Base-by-base conservation (phyloP, 2,113 vertebrate genomes). In the Heterotilapia buettikoferi region DNA sequence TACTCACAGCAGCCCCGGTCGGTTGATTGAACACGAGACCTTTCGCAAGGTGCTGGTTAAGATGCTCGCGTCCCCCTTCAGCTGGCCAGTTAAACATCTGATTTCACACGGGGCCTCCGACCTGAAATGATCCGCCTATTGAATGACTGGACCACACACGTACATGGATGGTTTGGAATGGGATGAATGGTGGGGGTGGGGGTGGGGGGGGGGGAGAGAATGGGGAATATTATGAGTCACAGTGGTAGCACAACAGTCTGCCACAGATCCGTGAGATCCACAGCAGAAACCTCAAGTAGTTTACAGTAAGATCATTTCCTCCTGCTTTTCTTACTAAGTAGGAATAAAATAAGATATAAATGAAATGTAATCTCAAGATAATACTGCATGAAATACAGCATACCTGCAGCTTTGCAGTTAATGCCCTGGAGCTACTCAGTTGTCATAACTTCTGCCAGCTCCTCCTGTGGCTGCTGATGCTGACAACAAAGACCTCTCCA, bases 21-120 rank as follows among this genome's bases (percentile, higher is more conserved):
- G 92, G 92, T 94, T 95, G 95, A 95, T 89, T 93, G 93, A 96
- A 96, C 96, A 96, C 78, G 91, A 94, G 95, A 96, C 96, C 96
- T 96, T 94, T 96, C 94, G 94, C 92, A 91, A 95, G 95, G 93
- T 93, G 94, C 92, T 95, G 92, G 94, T 95, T 94, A 94, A 96
- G 94, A 96, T 89, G 92, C 92, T 88, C 59, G 84, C 38, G 52
- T 93, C 87, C 80, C 76, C 89, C 86, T 90, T 89, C 91, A 92
- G 87, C 80, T n/a, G 91, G 88, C 90, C 93, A 92, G 94, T 96
- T 96, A 96, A 97, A 96, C 94, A 96, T 93, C 92, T 94, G 94
- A 95, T 96, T 95, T 95, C 90, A 95, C 91, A 93, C 47, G 9
- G 82, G 92, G 94, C 88, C 83, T 83, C 54, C 26, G 89, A 96